Conservation (phyloP, 1,140 invertebrate genomes). For the Ptiloglossa arizonensis region DNA sequence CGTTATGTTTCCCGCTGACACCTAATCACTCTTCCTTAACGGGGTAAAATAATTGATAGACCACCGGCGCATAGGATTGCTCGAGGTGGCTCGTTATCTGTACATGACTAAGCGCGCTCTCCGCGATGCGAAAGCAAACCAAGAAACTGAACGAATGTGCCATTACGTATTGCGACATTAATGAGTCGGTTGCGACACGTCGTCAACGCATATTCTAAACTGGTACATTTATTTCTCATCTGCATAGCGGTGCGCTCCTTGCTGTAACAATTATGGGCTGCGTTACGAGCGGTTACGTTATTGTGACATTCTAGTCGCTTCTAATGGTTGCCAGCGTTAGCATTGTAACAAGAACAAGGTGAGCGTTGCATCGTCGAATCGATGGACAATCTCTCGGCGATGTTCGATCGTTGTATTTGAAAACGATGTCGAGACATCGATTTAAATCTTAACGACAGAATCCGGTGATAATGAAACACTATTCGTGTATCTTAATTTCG, state of each 20-base stretch:
- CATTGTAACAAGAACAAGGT: slow-evolving; percentile 8
- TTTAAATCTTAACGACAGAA: no score
- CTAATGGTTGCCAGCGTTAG: neutral
- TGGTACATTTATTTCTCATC: slow-evolving; percentile 56
- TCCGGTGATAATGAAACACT: no score
- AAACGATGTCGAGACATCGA: neutral
- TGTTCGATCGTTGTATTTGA: neutral
- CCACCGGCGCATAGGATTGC: neutral
- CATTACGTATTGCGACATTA: slow-evolving; percentile 46
- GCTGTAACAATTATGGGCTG: slow-evolving; percentile 43
- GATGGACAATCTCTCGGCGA: neutral
- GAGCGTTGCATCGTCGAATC: neutral
- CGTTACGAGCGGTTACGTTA: slow-evolving; percentile 21
- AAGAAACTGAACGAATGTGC: slow-evolving; percentile 9
- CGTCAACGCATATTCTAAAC: slow-evolving; percentile 22
- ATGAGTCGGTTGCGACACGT: slow-evolving; percentile 39
- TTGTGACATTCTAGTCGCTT: slow-evolving; percentile 17
- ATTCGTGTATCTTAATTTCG: neutral
- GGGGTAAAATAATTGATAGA: neutral
- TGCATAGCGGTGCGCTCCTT: slow-evolving; percentile 29
- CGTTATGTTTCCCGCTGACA: no score
- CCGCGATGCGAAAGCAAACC: neutral
- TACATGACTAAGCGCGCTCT: neutral
- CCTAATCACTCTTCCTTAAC: neutral
- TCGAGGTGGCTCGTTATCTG: neutral